Base-by-base conservation (phyloP, 2,888 invertebrate species). In the Panzeria rudis region DNA sequence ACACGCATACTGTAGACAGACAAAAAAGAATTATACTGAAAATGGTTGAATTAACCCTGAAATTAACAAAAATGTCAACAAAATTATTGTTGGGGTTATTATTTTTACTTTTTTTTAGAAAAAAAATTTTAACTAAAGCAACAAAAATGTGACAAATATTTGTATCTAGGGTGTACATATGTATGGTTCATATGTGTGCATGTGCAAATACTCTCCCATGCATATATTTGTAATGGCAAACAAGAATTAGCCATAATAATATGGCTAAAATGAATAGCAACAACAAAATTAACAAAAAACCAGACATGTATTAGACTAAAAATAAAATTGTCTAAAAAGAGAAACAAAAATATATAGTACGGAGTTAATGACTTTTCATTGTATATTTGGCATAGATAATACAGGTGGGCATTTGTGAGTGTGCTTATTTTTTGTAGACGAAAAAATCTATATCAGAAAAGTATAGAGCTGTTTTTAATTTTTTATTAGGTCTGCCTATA, bases 61-160 rank as follows among this genome's bases (percentile, higher is more conserved):
- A 76, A 56, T 80, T 78, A 81, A 77, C 41, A 78, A 47, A 84
- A 78, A 84, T 81, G 81, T 84, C 84, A 84, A 81, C 84, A 77
- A 73, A 79, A 71, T 62, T 54, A 32, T 71, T 54, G 29, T 20
- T 56, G 41, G 56, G 64, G 29, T 32, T 68, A 17, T 35, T 32
- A 17, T 66, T 77, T 56, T 84, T 79, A 25, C 13, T 25, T 2
- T 11, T 29, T 50, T 62, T 47, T 35, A 41, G 23, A 38, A 50
- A 50, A 77, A 73, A 50, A 4, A 4, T 29, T 29, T 29, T 4
- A 29, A 5, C 29, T 29, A 29, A n/a, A n/a, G n/a, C 47, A 71
- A 76, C 54, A 54, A 77, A 79, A 71, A 54, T 87, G 86, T 87
- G 87, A 88, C 88, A 87, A 87, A 78, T 29, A 62, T 62, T 41